Percentiles rank a stretch among this genome's conserved stretches.
Conservation (phyloP, 2,888 invertebrate genomes). For the Drosophila koepferae region DNA sequence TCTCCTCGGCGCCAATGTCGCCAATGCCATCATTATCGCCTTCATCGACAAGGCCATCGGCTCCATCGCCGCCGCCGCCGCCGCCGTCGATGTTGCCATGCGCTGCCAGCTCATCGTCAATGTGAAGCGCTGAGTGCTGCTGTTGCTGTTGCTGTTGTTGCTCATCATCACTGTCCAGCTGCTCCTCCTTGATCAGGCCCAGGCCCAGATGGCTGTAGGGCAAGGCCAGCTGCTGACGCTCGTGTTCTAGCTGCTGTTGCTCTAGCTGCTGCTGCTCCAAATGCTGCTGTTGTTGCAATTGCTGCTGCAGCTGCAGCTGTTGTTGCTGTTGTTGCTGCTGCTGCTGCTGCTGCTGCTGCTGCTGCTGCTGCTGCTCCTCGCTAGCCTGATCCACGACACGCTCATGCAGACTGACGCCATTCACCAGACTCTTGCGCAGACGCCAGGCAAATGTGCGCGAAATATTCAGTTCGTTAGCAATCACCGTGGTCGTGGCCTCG, state of each 20-base stretch:
- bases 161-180: slow-evolving; percentile 74
- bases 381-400: slow-evolving; percentile 82
- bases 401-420: slow-evolving; percentile 84
- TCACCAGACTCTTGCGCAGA: slow-evolving; percentile 83
- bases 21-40: slow-evolving; percentile 66
- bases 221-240: slow-evolving; percentile 46
- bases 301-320: slow-evolving; percentile 17
- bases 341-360: slow-evolving; percentile 40
- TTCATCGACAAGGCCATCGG: slow-evolving; percentile 45
- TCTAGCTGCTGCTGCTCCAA: slow-evolving; percentile 50
- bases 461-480: slow-evolving; percentile 84
- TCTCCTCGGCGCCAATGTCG: slow-evolving; percentile 76
- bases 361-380: slow-evolving; percentile 68
- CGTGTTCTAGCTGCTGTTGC: slow-evolving; percentile 37
- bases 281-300: slow-evolving; percentile 27
- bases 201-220: slow-evolving; percentile 62
- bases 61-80: slow-evolving; percentile 49
- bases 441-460: slow-evolving; percentile 85
- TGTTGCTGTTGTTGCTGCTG: slow-evolving; percentile 37
- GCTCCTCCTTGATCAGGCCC: slow-evolving; percentile 71
- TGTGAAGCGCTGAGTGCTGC: slow-evolving; percentile 5
- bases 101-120: slow-evolving; percentile 33
- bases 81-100: slow-evolving; percentile 10
- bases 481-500: slow-evolving; percentile 84
- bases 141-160: slow-evolving; percentile 34